Percentiles rank a stretch among this genome's conserved stretches.
These are phyloP conservation scores for Danio choprae DNA, from an alignment of 2,797 vertebrate species.

Conservation along the genomic window DNA sequence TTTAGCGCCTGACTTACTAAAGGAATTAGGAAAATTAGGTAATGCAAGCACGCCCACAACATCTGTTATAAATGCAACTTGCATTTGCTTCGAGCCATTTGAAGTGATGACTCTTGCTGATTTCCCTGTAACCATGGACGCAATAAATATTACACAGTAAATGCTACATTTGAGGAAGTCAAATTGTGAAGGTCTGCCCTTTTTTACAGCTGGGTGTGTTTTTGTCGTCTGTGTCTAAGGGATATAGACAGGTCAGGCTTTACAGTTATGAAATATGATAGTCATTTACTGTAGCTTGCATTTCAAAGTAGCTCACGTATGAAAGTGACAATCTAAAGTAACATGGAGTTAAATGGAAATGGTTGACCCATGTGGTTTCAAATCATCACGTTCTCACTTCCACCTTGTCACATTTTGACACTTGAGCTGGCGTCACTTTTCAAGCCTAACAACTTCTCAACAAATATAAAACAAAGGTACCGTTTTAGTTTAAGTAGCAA, in stretches of 20 bases:
- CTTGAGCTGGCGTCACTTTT: no score
- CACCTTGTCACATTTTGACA: no score
- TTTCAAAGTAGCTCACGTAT: background rate
- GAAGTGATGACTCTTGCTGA: background rate
- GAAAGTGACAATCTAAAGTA: background rate
- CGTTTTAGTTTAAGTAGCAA: no score
- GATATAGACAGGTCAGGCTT: background rate
- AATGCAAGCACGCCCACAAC: background rate
- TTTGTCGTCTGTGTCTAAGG: background rate
- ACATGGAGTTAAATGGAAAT: no score
- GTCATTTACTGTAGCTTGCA: background rate
- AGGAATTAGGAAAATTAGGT: slow-evolving; percentile 4
- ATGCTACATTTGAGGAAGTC: slow-evolving; percentile 5
- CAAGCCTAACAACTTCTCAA: no score
- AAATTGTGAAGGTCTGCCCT: background rate
- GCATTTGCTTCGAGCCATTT: background rate
- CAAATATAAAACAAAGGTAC: no score
- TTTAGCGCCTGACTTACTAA: background rate
- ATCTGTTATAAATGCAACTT: slow-evolving; percentile 23
- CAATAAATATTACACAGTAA: slow-evolving; percentile 9
- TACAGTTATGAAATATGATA: background rate
- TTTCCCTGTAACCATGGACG: slow-evolving; percentile 19
- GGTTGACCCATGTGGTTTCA: no score
- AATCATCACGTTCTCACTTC: no score
- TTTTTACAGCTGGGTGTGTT: slow-evolving; percentile 26